These are phyloP conservation scores for Cepaea hortensis DNA, from an alignment of 2,888 invertebrate genomes.

Conservation along the genomic window DNA sequence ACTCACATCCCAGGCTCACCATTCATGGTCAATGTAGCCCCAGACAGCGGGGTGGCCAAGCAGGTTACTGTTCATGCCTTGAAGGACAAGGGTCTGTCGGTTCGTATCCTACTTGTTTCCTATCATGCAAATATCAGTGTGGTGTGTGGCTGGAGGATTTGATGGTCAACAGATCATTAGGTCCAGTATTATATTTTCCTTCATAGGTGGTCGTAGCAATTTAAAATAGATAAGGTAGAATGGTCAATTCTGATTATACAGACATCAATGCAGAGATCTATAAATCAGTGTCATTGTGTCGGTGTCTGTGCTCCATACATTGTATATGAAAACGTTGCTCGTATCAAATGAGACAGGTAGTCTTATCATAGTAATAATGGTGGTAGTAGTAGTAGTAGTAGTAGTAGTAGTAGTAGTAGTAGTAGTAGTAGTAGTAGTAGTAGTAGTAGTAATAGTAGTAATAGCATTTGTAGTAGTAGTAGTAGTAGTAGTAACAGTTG, in stretches of 20 bases:
- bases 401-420: slow-evolving; percentile 38
- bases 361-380: neutral
- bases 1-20: slow-evolving; percentile 98
- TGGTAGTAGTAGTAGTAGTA: slow-evolving; percentile 30
- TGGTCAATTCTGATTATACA: no score
- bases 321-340: no score
- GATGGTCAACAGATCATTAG: no score
- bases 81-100: slow-evolving; percentile 73
- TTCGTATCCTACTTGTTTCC: slow-evolving; percentile 52
- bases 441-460: slow-evolving; percentile 31
- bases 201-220: no score
- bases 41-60: slow-evolving; percentile 94
- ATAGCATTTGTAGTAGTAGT: slow-evolving; percentile 34
- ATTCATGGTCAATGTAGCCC: slow-evolving; percentile 93
- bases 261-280: no score
- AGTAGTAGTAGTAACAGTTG: slow-evolving; percentile 33
- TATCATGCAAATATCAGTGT: neutral
- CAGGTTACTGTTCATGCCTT: slow-evolving; percentile 80
- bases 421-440: slow-evolving; percentile 40
- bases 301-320: no score
- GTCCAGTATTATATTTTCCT: no score
- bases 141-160: neutral
- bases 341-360: no score
- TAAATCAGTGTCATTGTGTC: no score
- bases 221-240: no score